phyloP scores from a whole-genome alignment of 2,888 invertebrate species.

The Acanthosoma haemorrhoidale region DNA sequence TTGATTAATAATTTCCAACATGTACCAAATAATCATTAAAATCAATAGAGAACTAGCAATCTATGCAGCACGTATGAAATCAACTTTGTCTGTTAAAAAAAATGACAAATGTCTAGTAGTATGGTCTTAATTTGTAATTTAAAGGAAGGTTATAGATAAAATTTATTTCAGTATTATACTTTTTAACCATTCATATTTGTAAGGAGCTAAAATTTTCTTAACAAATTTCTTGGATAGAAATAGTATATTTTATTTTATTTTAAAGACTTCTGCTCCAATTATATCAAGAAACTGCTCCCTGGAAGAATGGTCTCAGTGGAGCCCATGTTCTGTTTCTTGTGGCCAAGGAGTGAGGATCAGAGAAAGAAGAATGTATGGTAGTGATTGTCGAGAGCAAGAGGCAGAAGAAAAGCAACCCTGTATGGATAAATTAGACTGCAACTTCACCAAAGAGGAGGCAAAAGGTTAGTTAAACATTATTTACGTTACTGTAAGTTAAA shows the following conservation, averaged over 20 bases:
- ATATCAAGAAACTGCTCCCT: constrained; percentile 25
- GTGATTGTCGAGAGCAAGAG: not conserved
- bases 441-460: constrained; percentile 35
- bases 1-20: no score
- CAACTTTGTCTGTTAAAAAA: no score
- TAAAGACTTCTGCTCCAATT: not conserved
- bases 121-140: no score
- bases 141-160: not conserved
- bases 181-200: not conserved
- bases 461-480: no score
- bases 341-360: constrained; percentile 47
- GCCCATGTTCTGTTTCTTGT: constrained; percentile 72
- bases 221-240: not conserved
- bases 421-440: constrained; percentile 44
- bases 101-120: no score
- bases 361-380: constrained; percentile 10
- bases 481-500: no score
- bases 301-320: constrained; percentile 69
- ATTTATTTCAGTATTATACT: not conserved
- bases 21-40: no score
- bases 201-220: not conserved
- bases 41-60: no score
- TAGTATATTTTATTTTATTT: not conserved
- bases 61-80: no score
- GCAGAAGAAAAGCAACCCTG: constrained; percentile 53